Base-by-base conservation (phyloP, 1,140 invertebrate species). In the Phenacoccus solenopsis region DNA sequence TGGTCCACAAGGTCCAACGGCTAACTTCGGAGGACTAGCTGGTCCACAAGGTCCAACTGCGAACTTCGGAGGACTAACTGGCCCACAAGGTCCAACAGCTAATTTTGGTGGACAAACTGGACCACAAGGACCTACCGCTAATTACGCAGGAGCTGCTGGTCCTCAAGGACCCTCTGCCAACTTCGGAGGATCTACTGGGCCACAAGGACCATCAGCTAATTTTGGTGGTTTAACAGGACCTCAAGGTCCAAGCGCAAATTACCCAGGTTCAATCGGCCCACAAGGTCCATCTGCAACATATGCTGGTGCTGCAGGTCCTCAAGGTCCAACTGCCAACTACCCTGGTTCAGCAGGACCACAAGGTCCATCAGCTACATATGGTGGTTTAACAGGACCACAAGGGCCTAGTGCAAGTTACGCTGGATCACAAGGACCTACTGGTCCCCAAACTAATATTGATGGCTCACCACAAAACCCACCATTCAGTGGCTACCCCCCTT, bases 321-420 rank as follows among this genome's bases (percentile, higher is more conserved):
- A 76, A 61, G 75, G 74, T 28, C 73, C 72, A 61, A 49, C 59
- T 35, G 73, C 28, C 59, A 67, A 25, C 38, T 71, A 38, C 35
- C 69, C 69, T n/a, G 71, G 72, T n/a, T 67, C 57, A 28, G 38
- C 72, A 57, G 69, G 72, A 64, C 73, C 78, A 20, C 74, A 71
- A 70, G 75, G 75, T 28, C 74, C 73, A 71, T 56, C 68, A 71
- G 69, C 75, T 67, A 73, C 74, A 72, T 72, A 74, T 67, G 73
- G 75, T 32, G 76, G 76, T 67, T 75, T 74, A 68, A 77, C 78
- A 61, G 80, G 81, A 61, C 76, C 76, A 12, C 68, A 73, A 69
- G 79, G 72, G 30, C 77, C 75, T 24, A 69, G 64, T 12, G 70
- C 35, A 12, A 72, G 69, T 28, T 76, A 72, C 73, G 25, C 59